Conservation (phyloP, 1,140 invertebrate species). For the Drepana arcuata region DNA sequence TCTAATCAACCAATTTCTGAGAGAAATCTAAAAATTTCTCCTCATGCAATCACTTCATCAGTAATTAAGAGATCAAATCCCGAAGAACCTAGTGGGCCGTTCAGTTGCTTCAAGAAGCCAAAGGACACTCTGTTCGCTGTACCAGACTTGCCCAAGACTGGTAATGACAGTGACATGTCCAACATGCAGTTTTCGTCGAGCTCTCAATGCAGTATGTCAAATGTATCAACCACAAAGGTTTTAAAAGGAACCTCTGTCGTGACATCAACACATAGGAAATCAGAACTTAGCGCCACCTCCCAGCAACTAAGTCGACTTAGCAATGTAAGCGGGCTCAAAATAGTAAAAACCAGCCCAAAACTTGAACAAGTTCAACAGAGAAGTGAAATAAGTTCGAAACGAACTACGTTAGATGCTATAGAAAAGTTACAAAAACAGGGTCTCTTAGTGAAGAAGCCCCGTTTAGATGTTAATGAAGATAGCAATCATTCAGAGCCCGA, state of each 20-base stretch:
- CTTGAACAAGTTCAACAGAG: slow-evolving; percentile 40
- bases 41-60: slow-evolving; percentile 22
- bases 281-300: slow-evolving; percentile 32
- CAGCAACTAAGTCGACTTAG: slow-evolving; percentile 37
- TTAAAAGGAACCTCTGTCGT: slow-evolving; percentile 38
- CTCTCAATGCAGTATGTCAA: slow-evolving; percentile 32
- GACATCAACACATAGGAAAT: slow-evolving; percentile 35
- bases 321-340: slow-evolving; percentile 38
- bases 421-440: slow-evolving; percentile 58
- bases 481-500: slow-evolving; percentile 24
- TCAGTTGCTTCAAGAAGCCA: slow-evolving; percentile 55
- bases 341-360: slow-evolving; percentile 44
- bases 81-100: slow-evolving; percentile 30
- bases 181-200: slow-evolving; percentile 26
- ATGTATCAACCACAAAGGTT: slow-evolving; percentile 33
- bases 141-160: slow-evolving; percentile 17
- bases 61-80: slow-evolving; percentile 25
- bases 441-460: slow-evolving; percentile 54
- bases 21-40: slow-evolving; percentile 41
- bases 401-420: slow-evolving; percentile 45
- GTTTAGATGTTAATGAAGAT: slow-evolving; percentile 29
- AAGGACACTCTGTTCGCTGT: slow-evolving; percentile 38
- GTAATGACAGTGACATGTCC: slow-evolving; percentile 14
- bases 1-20: slow-evolving; percentile 31
- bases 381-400: slow-evolving; percentile 29